These are phyloP conservation scores for Pseudomyrmex concolor DNA, from an alignment of 1,140 invertebrate species.

Conservation along the genomic window DNA sequence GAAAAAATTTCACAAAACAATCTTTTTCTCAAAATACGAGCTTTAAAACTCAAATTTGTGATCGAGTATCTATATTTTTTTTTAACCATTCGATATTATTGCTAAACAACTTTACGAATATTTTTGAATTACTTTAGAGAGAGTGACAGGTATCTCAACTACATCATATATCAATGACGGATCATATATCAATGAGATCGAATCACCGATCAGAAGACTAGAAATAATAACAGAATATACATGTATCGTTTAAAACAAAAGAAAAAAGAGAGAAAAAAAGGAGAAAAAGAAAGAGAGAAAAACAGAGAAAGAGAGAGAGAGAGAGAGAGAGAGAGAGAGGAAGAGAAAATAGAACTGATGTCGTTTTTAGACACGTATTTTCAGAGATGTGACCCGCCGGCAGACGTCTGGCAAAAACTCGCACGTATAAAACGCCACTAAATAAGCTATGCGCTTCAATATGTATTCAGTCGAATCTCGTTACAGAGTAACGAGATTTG, in stretches of 20 bases:
- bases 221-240: neutral
- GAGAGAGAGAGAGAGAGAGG: too few relatives aligned
- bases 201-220: neutral
- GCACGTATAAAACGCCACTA: neutral
- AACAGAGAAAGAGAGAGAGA: too few relatives aligned
- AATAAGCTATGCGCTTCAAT: slow-evolving; percentile 21
- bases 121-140: neutral
- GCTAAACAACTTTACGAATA: neutral
- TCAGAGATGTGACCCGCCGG: slow-evolving; percentile 34
- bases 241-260: slow-evolving; percentile 5
- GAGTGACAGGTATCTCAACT: neutral
- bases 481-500: neutral
- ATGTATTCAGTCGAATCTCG: neutral
- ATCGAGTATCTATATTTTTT: neutral
- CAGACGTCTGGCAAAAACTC: slow-evolving; percentile 21
- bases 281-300: too few relatives aligned
- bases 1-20: neutral
- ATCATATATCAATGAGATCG: slow-evolving; percentile 13
- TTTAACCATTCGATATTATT: neutral
- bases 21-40: neutral
- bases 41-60: too few relatives aligned
- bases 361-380: slow-evolving; percentile 34
- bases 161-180: neutral
- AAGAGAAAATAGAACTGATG: neutral
- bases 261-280: too few relatives aligned